Evolutionary conservation across 2,888 invertebrate species (phyloP).

Genomic region (Andrena flavipes): DNA sequence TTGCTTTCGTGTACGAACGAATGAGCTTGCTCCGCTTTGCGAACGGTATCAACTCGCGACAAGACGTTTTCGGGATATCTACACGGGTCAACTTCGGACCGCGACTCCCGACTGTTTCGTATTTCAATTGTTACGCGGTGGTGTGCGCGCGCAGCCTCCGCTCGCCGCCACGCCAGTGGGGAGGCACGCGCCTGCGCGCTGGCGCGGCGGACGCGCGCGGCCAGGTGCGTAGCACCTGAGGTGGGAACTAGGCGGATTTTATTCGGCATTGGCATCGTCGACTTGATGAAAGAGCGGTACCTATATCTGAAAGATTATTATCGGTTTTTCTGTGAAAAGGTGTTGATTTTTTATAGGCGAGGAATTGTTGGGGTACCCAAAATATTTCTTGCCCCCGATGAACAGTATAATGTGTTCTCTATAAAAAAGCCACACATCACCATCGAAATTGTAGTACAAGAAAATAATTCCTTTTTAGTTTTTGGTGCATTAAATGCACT

Average conservation of each 20-base stretch:
- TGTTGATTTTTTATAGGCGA: too few species aligned
- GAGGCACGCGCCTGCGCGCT: constrained; percentile 18
- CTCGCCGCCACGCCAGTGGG: background rate
- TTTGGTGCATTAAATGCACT: too few species aligned
- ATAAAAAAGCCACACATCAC: too few species aligned
- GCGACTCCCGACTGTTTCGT: constrained; percentile 80
- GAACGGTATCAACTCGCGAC: constrained; percentile 48
- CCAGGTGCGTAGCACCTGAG: background rate
- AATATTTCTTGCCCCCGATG: too few species aligned
- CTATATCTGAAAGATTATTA: too few species aligned
- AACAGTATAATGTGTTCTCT: too few species aligned
- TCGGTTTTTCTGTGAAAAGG: too few species aligned
- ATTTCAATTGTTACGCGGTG: constrained; percentile 81
- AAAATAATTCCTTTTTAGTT: too few species aligned
- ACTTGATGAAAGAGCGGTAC: too few species aligned
- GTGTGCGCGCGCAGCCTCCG: constrained; percentile 64
- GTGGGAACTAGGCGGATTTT: background rate
- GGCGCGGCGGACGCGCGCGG: background rate
- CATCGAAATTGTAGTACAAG: too few species aligned
- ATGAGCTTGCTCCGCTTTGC: constrained; percentile 32
- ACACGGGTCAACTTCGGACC: constrained; percentile 75
- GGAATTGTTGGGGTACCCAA: too few species aligned
- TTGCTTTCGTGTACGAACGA: constrained; percentile 16
- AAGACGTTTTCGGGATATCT: constrained; percentile 70
- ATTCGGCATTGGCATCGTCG: background rate